Conservation (phyloP, 2,113 vertebrate species). For the Papio anubis region DNA sequence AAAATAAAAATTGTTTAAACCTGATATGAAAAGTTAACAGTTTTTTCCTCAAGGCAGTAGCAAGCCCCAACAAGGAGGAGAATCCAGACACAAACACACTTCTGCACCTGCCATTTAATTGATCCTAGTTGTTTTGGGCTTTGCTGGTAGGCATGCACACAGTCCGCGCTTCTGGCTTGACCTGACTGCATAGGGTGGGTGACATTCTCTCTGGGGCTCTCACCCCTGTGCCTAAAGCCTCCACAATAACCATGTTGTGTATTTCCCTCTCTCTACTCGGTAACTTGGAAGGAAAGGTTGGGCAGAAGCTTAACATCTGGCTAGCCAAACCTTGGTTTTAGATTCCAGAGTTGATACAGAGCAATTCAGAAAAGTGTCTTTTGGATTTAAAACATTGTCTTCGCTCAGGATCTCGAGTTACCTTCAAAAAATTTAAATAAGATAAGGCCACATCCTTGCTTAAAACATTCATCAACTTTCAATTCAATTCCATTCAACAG, state of each 20-base stretch:
- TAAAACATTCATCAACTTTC: not conserved
- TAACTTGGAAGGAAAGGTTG: not conserved
- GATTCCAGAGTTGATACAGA: not conserved
- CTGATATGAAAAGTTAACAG: conserved; percentile 58
- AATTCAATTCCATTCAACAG: not conserved
- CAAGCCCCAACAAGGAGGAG: conserved; percentile 58
- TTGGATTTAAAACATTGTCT: not conserved
- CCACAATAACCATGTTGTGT: not conserved
- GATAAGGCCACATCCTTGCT: not conserved
- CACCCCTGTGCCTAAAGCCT: not conserved
- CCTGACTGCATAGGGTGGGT: not conserved
- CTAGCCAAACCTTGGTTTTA: not conserved
- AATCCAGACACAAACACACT: conserved; percentile 29
- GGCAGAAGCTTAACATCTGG: not conserved
- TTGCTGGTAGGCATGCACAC: not conserved
- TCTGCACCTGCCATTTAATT: conserved; percentile 15
- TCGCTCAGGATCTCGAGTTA: not conserved
- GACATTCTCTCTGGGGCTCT: not conserved
- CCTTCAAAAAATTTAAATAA: conserved; percentile 6
- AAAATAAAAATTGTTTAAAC: not conserved
- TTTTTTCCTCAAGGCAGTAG: conserved; percentile 56
- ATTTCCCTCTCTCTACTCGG: conserved; percentile 22
- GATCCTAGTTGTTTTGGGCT: not conserved
- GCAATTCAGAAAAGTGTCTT: not conserved
- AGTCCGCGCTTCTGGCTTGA: not conserved